phyloP scores from a whole-genome alignment of 2,888 invertebrate genomes.

The Phyllotreta striolata region DNA sequence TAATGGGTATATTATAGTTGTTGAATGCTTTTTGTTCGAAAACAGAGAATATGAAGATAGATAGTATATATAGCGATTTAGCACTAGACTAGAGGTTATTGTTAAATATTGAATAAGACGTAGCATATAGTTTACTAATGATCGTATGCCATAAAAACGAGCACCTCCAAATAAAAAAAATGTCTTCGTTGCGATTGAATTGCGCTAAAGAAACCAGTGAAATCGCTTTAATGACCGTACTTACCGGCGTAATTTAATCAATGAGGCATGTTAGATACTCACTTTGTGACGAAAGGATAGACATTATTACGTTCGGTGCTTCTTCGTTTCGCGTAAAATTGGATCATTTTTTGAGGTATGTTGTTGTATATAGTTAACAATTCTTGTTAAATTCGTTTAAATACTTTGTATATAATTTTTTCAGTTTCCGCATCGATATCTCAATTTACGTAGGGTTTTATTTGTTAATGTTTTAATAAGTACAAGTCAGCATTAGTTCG shows the following conservation, averaged over 20 bases:
- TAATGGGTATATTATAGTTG: conserved; percentile 29
- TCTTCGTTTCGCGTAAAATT: conserved; percentile 44
- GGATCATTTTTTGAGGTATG: conserved; percentile 48
- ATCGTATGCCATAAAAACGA: conserved; percentile 51
- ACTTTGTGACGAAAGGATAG: conserved; percentile 19
- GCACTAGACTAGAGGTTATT: conserved; percentile 57
- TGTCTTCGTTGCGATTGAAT: conserved; percentile 40
- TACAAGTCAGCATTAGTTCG: conserved; percentile 4
- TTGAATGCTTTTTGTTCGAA: conserved; percentile 32
- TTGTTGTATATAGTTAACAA: conserved; percentile 51
- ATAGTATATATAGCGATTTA: conserved; percentile 49
- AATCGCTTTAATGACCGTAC: conserved; percentile 41
- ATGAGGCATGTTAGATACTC: conserved; percentile 18
- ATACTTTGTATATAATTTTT: conserved; percentile 49
- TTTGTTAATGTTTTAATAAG: neutral
- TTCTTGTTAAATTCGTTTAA: conserved; percentile 50
- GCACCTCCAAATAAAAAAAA: conserved; percentile 39
- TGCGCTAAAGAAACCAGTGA: conserved; percentile 40
- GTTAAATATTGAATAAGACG: conserved; percentile 57
- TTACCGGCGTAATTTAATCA: conserved; percentile 32
- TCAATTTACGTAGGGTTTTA: neutral
- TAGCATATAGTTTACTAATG: conserved; percentile 53
- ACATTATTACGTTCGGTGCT: conserved; percentile 44
- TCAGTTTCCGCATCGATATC: conserved; percentile 1
- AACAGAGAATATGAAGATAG: conserved; percentile 38